phyloP scores from a whole-genome alignment of 2,113 vertebrate genomes.

The Podarcis raffonei region DNA sequence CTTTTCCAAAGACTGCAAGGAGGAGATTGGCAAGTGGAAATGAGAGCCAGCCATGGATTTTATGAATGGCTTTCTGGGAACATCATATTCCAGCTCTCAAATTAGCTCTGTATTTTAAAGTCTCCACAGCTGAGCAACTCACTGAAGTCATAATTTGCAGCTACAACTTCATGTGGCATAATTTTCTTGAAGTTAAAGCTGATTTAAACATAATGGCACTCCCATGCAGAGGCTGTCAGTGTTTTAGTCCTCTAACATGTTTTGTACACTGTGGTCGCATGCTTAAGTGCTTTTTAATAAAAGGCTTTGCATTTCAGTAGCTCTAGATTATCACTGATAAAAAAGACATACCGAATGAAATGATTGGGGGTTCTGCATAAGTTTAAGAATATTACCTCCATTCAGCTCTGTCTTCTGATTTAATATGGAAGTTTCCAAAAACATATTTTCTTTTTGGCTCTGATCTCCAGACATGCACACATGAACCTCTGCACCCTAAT shows the following conservation, averaged over 20 bases:
- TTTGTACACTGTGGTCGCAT: neutral
- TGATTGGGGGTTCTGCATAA: neutral
- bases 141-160: neutral
- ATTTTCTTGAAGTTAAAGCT: neutral
- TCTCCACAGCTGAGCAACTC: neutral
- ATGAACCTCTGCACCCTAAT: neutral
- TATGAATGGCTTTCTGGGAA: constrained; percentile 47
- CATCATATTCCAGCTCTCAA: constrained; percentile 46
- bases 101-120: constrained; percentile 38
- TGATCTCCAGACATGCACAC: neutral
- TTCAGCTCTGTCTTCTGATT: neutral
- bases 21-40: neutral
- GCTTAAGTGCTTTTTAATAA: neutral
- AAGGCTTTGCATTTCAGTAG: neutral
- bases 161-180: neutral
- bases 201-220: neutral
- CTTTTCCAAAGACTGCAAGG: constrained; percentile 32
- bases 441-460: neutral
- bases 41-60: constrained; percentile 33
- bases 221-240: neutral
- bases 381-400: neutral
- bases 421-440: neutral
- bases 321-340: neutral
- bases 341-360: neutral
- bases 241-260: neutral